Evolutionary conservation across 2,888 invertebrate genomes (phyloP).

Genomic region (Standfussiana lucernea): DNA sequence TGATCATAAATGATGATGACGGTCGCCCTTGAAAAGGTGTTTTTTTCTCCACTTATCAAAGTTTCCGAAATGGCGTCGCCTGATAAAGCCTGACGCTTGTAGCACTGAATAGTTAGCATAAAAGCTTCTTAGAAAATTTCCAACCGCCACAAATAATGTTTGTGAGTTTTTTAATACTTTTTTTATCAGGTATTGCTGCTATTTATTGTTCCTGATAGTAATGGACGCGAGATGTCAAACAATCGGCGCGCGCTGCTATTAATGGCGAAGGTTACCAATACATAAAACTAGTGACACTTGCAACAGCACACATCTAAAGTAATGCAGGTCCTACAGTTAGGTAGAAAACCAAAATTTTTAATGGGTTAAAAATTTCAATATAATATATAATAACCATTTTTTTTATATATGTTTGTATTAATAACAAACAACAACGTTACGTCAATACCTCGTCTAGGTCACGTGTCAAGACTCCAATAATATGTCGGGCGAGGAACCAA

Average conservation of each 20-base stretch:
- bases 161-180: background rate
- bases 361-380: background rate
- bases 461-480: background rate
- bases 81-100: background rate
- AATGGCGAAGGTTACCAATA: conserved; percentile 9
- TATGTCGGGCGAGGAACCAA: background rate
- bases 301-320: background rate
- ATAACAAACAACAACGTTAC: background rate
- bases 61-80: background rate
- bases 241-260: conserved; percentile 14
- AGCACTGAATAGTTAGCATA: no score
- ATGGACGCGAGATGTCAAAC: background rate
- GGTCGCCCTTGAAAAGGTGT: background rate
- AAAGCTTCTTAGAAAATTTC: no score
- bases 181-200: no score
- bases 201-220: background rate
- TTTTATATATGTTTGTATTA: background rate
- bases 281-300: conserved; percentile 11
- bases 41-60: background rate
- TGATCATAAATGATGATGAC: background rate
- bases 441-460: background rate
- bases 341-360: background rate
- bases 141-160: background rate
- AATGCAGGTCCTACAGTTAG: no score
- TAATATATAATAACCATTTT: background rate